These are phyloP conservation scores for Poecilia latipinna DNA, from an alignment of 2,113 vertebrate genomes.

Conservation along the genomic window DNA sequence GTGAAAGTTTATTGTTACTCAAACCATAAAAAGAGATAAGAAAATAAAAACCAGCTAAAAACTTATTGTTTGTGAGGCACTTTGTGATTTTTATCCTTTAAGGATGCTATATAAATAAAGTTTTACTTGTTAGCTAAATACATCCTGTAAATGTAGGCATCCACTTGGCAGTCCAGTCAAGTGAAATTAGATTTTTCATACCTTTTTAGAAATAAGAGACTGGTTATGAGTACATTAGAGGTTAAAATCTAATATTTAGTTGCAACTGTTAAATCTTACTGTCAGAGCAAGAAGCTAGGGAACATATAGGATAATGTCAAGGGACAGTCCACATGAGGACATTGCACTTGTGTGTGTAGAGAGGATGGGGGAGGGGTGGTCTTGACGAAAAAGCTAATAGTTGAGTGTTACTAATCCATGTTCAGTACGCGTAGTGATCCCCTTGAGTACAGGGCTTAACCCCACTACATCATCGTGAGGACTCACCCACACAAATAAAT, in stretches of 20 bases:
- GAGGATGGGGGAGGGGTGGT: slow-evolving; percentile 1
- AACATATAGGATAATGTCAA: neutral
- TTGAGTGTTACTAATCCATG: slow-evolving; percentile 68
- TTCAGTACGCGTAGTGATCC: slow-evolving; percentile 62
- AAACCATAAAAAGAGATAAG: neutral
- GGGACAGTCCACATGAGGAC: neutral
- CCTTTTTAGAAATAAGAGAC: neutral
- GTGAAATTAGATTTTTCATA: neutral
- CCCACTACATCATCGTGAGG: slow-evolving; percentile 58
- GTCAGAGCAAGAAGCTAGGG: neutral
- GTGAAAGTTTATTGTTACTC: neutral
- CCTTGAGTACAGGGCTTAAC: slow-evolving; percentile 67
- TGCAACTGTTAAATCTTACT: neutral
- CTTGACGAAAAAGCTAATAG: slow-evolving; percentile 48
- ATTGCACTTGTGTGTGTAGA: neutral
- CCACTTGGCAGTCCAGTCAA: neutral
- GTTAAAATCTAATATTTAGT: neutral
- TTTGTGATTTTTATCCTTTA: too few species aligned
- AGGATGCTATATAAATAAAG: too few species aligned
- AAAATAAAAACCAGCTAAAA: too few species aligned
- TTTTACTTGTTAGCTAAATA: too few species aligned
- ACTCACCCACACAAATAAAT: slow-evolving; percentile 63
- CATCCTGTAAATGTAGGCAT: neutral
- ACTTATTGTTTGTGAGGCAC: too few species aligned
- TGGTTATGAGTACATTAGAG: neutral